phyloP scores from a whole-genome alignment of 2,113 vertebrate species.

The Istiophorus platypterus region DNA sequence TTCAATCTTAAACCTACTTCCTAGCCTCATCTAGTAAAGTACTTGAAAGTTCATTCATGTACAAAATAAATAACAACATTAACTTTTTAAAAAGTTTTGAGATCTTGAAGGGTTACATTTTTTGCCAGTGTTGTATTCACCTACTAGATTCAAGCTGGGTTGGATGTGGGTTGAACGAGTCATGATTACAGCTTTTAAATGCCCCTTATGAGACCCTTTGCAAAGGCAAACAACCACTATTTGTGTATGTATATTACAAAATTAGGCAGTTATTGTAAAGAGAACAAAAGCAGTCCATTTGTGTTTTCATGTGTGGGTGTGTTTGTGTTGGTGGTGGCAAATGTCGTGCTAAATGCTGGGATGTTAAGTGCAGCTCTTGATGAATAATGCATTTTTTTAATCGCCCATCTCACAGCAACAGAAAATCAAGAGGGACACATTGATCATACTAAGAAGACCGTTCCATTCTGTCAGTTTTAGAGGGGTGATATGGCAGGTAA shows the following conservation, averaged over 20 bases:
- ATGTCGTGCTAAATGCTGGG: constrained; percentile 38
- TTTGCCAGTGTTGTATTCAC: background rate
- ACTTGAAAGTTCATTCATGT: background rate
- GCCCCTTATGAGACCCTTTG: background rate
- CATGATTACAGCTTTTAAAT: constrained; percentile 23
- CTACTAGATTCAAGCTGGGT: background rate
- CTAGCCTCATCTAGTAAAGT: background rate
- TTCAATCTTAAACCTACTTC: background rate
- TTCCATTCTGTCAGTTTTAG: constrained; percentile 46
- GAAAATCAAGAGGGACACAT: constrained; percentile 56
- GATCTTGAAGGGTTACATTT: background rate
- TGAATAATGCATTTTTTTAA: constrained; percentile 69
- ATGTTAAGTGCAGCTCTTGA: constrained; percentile 52
- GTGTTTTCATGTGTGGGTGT: constrained; percentile 60
- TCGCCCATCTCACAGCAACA: constrained; percentile 44
- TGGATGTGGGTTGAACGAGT: background rate
- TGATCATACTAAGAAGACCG: constrained; percentile 26
- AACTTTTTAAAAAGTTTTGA: background rate
- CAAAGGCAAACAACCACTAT: background rate
- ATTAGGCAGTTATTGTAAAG: constrained; percentile 13
- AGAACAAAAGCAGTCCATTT: constrained; percentile 21
- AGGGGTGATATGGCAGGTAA: constrained; percentile 13
- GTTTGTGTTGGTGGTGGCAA: constrained; percentile 64
- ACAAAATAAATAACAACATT: background rate
- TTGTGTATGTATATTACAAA: constrained; percentile 7